Conservation (phyloP, 2,888 invertebrate genomes). For the Polydrusus pterygomalis region DNA sequence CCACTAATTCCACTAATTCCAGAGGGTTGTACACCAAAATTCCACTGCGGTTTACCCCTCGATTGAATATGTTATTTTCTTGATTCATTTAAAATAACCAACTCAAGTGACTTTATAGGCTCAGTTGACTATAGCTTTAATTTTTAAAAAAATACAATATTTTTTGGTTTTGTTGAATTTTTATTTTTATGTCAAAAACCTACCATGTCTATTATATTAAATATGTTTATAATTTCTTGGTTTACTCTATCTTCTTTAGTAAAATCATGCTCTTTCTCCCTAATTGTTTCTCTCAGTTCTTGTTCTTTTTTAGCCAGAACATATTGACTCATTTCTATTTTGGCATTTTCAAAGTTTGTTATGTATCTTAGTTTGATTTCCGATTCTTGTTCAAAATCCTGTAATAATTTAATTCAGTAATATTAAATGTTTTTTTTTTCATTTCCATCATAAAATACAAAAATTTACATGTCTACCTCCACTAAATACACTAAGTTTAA, state of each 20-base stretch:
- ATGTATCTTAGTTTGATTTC: constrained; percentile 64
- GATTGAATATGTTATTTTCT: no score
- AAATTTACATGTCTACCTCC: no score
- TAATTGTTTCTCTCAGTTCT: constrained; percentile 62
- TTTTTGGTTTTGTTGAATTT: neutral
- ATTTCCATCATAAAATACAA: no score
- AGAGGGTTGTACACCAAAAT: no score
- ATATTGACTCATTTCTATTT: constrained; percentile 68
- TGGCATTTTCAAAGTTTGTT: constrained; percentile 68
- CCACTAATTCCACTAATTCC: no score
- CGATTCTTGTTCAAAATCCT: constrained; percentile 65
- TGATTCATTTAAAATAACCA: no score
- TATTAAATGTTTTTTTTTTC: no score
- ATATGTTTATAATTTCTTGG: constrained; percentile 67
- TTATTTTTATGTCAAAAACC: neutral
- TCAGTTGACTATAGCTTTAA: no score
- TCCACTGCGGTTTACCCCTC: no score
- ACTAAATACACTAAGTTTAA: no score
- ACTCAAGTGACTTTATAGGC: no score
- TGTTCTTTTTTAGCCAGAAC: constrained; percentile 64
- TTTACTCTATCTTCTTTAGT: constrained; percentile 69
- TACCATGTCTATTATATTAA: constrained; percentile 64
- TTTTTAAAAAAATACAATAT: neutral
- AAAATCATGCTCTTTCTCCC: constrained; percentile 64
- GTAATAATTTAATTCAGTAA: neutral